phyloP scores from a whole-genome alignment of 2,113 vertebrate genomes.

The Alces alces region DNA sequence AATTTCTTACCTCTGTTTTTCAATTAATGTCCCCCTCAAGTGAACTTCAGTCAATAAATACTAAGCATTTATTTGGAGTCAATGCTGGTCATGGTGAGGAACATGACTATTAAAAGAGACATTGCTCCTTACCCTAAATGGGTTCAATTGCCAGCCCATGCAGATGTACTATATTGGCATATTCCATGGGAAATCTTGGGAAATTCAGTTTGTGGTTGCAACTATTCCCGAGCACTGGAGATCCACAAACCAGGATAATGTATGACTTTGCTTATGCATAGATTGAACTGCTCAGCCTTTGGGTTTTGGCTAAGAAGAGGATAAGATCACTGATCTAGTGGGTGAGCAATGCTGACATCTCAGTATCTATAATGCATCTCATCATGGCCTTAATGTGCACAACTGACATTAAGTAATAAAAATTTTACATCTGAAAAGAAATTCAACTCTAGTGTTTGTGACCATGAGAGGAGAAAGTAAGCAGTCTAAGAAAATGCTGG shows the following conservation, averaged over 20 bases:
- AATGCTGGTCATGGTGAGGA: background rate
- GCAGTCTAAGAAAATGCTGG: background rate
- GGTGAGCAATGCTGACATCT: background rate
- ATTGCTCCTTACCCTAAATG: background rate
- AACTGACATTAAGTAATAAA: background rate
- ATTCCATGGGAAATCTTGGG: background rate
- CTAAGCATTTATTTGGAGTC: background rate
- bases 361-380: background rate
- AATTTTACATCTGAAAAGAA: constrained; percentile 13
- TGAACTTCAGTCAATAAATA: background rate
- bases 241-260: background rate
- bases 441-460: background rate
- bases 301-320: background rate
- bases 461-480: constrained; percentile 10
- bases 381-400: background rate
- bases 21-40: background rate
- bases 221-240: background rate
- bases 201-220: constrained; percentile 6
- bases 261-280: background rate
- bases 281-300: background rate
- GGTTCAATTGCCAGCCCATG: background rate
- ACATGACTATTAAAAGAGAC: background rate
- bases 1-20: background rate
- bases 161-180: background rate
- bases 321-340: background rate